A percentile compares a stretch with the other conserved stretches of the same genome.
These are phyloP conservation scores for Sula dactylatra DNA, from an alignment of 2,113 vertebrate species.

Conservation along the genomic window DNA sequence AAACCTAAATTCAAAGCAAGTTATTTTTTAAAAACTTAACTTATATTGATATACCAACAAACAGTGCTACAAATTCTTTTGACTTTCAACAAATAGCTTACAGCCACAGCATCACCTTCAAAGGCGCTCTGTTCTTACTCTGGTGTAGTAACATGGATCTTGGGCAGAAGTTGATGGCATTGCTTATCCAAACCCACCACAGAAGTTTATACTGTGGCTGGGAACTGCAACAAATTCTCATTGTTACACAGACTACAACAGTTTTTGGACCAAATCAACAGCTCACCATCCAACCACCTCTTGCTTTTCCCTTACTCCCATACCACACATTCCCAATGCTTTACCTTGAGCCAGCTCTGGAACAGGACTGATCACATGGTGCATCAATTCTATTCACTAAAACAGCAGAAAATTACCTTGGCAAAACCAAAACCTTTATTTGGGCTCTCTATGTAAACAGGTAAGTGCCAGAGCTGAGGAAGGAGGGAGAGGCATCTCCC, in stretches of 20 bases:
- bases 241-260: background rate
- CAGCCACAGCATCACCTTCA: background rate
- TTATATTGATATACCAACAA: background rate
- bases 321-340: background rate
- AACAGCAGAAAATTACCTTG: background rate
- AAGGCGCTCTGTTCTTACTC: background rate
- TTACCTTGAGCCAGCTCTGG: background rate
- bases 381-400: background rate
- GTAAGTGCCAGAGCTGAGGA: background rate
- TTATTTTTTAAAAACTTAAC: background rate
- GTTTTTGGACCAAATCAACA: background rate
- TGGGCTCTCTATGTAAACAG: background rate
- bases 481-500: background rate
- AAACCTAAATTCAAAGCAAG: background rate
- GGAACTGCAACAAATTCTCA: background rate
- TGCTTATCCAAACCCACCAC: background rate
- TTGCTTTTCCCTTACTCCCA: background rate
- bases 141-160: background rate
- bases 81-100: background rate
- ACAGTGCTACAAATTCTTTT: background rate
- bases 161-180: accelerated
- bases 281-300: background rate
- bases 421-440: background rate
- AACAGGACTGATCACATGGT: background rate
- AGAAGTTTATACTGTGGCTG: background rate